A percentile compares a stretch with the other conserved stretches of the same genome.
These are phyloP conservation scores for Leptinotarsa lineolata DNA, from an alignment of 1,140 invertebrate genomes.

Conservation along the genomic window DNA sequence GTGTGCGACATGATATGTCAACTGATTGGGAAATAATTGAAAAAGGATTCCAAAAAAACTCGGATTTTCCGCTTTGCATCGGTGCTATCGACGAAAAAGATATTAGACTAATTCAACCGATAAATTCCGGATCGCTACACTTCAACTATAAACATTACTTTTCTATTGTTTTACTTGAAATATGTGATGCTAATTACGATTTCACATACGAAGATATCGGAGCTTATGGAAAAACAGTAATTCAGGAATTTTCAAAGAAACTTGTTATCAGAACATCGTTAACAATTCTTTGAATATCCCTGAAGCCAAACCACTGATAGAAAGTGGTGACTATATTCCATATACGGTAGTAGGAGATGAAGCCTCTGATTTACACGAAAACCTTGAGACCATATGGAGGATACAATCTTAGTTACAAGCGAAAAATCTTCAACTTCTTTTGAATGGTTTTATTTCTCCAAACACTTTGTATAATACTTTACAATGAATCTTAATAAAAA, in stretches of 20 bases:
- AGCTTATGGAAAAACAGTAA: slow-evolving; percentile 40
- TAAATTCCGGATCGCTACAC: background rate
- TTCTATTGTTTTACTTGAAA: background rate
- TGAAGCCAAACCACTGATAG: slow-evolving; percentile 36
- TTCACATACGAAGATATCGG: background rate
- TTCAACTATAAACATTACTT: background rate
- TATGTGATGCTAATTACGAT: background rate
- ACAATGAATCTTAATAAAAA: no score
- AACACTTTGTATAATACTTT: no score
- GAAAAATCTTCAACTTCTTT: slow-evolving; percentile 58
- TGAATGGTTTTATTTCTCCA: no score
- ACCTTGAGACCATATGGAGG: slow-evolving; percentile 55
- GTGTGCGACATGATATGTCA: background rate
- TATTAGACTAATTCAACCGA: background rate
- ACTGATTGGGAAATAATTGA: background rate
- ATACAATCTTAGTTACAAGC: slow-evolving; percentile 44
- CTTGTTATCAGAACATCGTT: slow-evolving; percentile 37
- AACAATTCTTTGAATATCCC: slow-evolving; percentile 40
- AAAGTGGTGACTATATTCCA: slow-evolving; percentile 36
- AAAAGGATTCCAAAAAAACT: background rate
- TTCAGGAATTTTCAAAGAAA: slow-evolving; percentile 50
- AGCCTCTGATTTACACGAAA: slow-evolving; percentile 50
- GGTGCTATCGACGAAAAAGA: background rate
- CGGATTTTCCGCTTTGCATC: background rate
- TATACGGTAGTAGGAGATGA: slow-evolving; percentile 49